These are phyloP conservation scores for Oscheius sp. DNA, from an alignment of 1,140 invertebrate species.

Conservation along the genomic window DNA sequence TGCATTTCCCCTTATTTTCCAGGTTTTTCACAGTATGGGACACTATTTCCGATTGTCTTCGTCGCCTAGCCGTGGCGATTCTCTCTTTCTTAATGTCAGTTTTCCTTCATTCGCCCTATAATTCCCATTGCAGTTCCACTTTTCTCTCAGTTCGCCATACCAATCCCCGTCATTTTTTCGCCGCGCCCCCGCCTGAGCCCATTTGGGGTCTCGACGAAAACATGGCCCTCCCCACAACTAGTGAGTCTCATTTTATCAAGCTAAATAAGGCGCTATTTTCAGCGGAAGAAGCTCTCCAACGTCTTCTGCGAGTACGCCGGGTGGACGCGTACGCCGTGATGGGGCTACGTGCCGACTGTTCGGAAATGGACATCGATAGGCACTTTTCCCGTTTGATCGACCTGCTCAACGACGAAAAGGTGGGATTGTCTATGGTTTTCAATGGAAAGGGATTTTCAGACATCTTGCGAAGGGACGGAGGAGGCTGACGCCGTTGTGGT, in stretches of 20 bases:
- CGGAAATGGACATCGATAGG: conserved; percentile 87
- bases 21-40: too few species aligned
- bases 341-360: conserved; percentile 78
- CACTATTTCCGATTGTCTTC: too few species aligned
- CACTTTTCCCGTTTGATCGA: conserved; percentile 89
- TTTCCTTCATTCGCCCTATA: too few species aligned
- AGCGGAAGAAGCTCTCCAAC: conserved; percentile 7
- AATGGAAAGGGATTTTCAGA: too few species aligned
- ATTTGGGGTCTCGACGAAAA: background rate
- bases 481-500: background rate
- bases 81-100: too few species aligned
- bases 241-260: background rate
- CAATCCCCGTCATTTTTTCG: background rate
- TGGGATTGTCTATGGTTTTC: too few species aligned
- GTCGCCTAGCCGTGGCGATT: too few species aligned
- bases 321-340: conserved; percentile 71
- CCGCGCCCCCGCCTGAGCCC: background rate
- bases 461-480: background rate
- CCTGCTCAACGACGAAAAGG: conserved; percentile 62
- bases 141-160: background rate
- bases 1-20: too few species aligned
- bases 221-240: background rate
- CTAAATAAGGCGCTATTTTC: background rate
- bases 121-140: background rate
- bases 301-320: background rate